Evolutionary conservation across 2,797 vertebrate species (phyloP), one percentile per base, ranked within the genome.

Genomic region (Falco rusticolus): DNA sequence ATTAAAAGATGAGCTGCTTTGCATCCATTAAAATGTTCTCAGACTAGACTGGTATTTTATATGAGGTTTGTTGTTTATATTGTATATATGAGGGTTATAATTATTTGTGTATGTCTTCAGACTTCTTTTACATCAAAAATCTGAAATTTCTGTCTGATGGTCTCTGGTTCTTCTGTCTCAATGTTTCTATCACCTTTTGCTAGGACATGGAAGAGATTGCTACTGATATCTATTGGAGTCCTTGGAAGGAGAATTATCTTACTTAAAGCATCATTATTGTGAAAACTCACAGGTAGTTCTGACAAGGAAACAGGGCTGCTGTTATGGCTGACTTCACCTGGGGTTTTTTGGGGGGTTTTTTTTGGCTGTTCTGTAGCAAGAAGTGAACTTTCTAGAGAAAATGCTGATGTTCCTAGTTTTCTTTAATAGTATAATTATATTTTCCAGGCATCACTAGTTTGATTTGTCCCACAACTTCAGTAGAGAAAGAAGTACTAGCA

Each of bases 311-410:
- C 9, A 56, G 11, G 17, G 13, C 13, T 68, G 26, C 13, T 1
- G 0, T 54, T 80, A 43, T 43, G 26, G 34, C 25, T 48, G 13
- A 31, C 10, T 48, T 14, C 7, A 33, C 28, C 10, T 37, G 37
- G 37, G 37, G 10, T n/a, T 48, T 45, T 61, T 28, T 19, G 12
- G 37, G 37, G 37, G 10, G 10, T 50, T 53, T 34, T 47, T 41
- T 41, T 41, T 41, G 13, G 2, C 31, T 60, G 6, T 47, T 71
- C 1, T 0, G 3, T 71, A 43, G 5, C 6, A 84, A 63, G 17
- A 39, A 11, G 7, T 71, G 13, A 66, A 54, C 8, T 31, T 92
- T 51, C 10, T 74, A 17, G 16, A 89, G 10, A 57, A 78, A 79
- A 26, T 28, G 7, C 31, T 18, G 17, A 25, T 3, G 5, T 50